A percentile compares a stretch with the other conserved stretches of the same genome.
These are phyloP conservation scores for Dunckerocampus dactyliophorus DNA, from an alignment of 2,113 vertebrate genomes.

Conservation along the genomic window DNA sequence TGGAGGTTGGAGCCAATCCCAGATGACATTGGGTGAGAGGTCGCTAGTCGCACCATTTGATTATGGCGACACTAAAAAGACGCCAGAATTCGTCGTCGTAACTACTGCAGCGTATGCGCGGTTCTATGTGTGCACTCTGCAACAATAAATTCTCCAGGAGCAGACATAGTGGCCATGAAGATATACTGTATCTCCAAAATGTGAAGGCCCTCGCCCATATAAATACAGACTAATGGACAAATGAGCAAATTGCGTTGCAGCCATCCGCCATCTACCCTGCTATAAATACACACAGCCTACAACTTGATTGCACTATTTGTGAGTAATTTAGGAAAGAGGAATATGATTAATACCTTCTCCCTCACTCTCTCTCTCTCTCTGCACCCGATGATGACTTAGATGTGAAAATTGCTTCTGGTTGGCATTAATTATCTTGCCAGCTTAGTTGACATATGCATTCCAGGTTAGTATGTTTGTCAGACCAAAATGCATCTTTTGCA, in stretches of 20 bases:
- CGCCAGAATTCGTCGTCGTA: conserved; percentile 3
- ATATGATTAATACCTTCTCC: conserved; percentile 68
- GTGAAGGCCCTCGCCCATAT: conserved; percentile 28
- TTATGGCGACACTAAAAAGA: conserved; percentile 7
- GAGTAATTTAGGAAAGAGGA: conserved; percentile 64
- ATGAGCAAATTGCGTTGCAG: conserved; percentile 28
- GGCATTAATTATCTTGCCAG: conserved; percentile 74
- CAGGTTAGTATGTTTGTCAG: conserved; percentile 66
- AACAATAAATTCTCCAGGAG: conserved; percentile 14
- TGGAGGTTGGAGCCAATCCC: conserved; percentile 11
- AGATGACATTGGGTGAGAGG: conserved; percentile 11
- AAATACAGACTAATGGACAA: conserved; percentile 46
- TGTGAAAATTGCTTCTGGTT: conserved; percentile 72
- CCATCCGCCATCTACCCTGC: conserved; percentile 25
- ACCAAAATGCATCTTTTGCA: conserved; percentile 68
- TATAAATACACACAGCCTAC: conserved; percentile 42
- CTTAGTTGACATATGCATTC: conserved; percentile 68
- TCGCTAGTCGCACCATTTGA: conserved; percentile 5
- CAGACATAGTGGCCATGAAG: conserved; percentile 20
- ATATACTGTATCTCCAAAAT: conserved; percentile 24
- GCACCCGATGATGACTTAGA: conserved; percentile 66
- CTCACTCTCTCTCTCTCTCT: conserved; percentile 53
- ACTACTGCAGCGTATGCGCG: conserved; percentile 6
- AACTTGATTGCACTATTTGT: conserved; percentile 60
- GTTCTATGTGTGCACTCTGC: not conserved